Evolutionary conservation across 2,113 vertebrate genomes (phyloP), one percentile per base, ranked within the genome.

Genomic region (Rhizomys pruinosus): DNA sequence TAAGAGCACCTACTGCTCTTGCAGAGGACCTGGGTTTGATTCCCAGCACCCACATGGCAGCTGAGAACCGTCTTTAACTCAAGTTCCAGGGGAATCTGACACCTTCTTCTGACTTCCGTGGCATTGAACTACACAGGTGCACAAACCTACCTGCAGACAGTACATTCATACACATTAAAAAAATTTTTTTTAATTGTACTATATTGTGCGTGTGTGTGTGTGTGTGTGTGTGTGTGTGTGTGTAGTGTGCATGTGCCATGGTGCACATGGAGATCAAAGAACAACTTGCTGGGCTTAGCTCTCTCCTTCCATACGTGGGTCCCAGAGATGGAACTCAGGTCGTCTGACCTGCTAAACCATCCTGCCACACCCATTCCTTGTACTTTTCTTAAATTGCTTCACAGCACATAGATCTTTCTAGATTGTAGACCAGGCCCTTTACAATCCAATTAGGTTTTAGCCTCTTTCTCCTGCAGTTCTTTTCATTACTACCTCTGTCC

Each of bases 301-400:
- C 19, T 57, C 17, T 5, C 20, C 52, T 78, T 12, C 47, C 55
- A 78, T 32, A 57, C 76, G 3, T 22, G 47, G 8, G 44, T 22
- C n/a, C 76, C 5, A 4, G 55, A 13, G 34, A 16, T 61, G 23
- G 78, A 61, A 37, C 55, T 80, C 55, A 27, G 37, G 8, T 27
- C 55, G 27, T 27, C 55, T 59, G n/a, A 37, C 68, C n/a, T 37
- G 20, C 34, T 37, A 34, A 59, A 55, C 22, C 55, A 37, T 79
- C n/a, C 59, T 55, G 37, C n/a, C n/a, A n/a, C 16, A 23, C 23
- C 52, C 15, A 15, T 27, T 82, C 39, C 59, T 27, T 0, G 17
- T 17, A 2, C 17, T 79, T 92, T 86, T 64, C 89, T 89, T 84
- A 88, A 94, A 76, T 16, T 34, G 66, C 12, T 76, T 84, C 37